Conservation (phyloP, 2,888 invertebrate genomes). For the Antitype chi region DNA sequence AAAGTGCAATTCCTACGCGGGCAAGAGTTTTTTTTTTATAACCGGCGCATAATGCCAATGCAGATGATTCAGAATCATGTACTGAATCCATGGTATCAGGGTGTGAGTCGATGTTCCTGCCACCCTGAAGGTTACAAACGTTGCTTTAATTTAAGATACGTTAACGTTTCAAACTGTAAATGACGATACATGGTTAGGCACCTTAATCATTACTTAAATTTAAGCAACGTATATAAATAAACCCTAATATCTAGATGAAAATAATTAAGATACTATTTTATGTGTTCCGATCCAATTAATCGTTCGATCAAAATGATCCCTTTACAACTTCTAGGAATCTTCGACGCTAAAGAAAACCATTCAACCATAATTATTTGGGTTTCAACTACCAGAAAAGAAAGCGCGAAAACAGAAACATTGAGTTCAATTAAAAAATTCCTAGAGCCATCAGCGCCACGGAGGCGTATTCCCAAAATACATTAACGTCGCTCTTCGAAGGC, state of each 20-base stretch:
- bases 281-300: slow-evolving; percentile 12
- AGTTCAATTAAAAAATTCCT: slow-evolving; percentile 61
- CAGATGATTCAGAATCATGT: too few species aligned
- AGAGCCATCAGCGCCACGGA: slow-evolving; percentile 23
- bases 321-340: background rate
- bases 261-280: slow-evolving; percentile 1
- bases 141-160: background rate
- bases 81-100: too few species aligned
- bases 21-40: too few species aligned
- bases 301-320: background rate
- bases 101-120: too few species aligned
- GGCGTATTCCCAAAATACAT: slow-evolving; percentile 66
- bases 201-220: background rate
- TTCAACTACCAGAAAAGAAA: slow-evolving; percentile 38
- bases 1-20: too few species aligned
- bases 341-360: slow-evolving; percentile 9
- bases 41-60: too few species aligned
- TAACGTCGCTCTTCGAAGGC: slow-evolving; percentile 58
- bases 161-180: background rate
- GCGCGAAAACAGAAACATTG: slow-evolving; percentile 44
- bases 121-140: background rate
- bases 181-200: background rate
- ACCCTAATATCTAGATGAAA: background rate
- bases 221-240: background rate
- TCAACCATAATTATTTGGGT: slow-evolving; percentile 24